Evolutionary conservation across 2,888 invertebrate genomes (phyloP), one percentile per base, ranked within the genome.

Genomic region (Tanypteryx hageni): DNA sequence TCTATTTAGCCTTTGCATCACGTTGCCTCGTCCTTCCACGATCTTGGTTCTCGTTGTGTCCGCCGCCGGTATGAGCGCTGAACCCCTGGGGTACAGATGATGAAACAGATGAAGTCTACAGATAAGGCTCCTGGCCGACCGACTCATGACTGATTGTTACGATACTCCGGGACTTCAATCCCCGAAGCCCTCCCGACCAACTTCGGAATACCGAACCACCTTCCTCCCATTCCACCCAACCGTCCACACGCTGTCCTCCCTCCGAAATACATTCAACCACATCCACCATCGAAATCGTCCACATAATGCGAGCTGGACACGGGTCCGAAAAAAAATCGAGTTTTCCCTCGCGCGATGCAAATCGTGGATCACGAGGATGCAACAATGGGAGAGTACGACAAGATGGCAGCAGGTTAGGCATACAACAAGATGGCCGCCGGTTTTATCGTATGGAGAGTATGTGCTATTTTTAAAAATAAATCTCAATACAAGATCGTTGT

Each of bases 101-200:
- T 86, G 86, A 86, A 86, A 86, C 86, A 86, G 86, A 86, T 86
- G 86, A 86, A 86, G 86, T 22, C 86, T 86, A 14, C 59, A 58
- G 86, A 86, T 86, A 86, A 86, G 86, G 59, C 59, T 27, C 86
- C 83, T n/a, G 83, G 44, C 83, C 83, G 83, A 16, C 16, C 59
- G 59, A 61, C 59, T 86, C 86, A 86, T 86, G 86, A 86, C 86
- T 86, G 86, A 86, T 86, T 59, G 86, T 61, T 27, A 27, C 59
- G 86, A 86, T 86, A 59, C 16, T 59, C 61, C 86, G 83, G 56
- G n/a, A 9, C 44, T 9, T 44, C n/a, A 31, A 82, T 18, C 82
- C 16, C 11, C 82, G 44, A 57, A 44, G 14, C 16, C 4, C 82
- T 56, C n/a, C 76, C 16, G n/a, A n/a, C 83, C 18, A 44, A 56